These are phyloP conservation scores for Ophioninae sp. DNA, from an alignment of 2,888 invertebrate species.

Conservation along the genomic window DNA sequence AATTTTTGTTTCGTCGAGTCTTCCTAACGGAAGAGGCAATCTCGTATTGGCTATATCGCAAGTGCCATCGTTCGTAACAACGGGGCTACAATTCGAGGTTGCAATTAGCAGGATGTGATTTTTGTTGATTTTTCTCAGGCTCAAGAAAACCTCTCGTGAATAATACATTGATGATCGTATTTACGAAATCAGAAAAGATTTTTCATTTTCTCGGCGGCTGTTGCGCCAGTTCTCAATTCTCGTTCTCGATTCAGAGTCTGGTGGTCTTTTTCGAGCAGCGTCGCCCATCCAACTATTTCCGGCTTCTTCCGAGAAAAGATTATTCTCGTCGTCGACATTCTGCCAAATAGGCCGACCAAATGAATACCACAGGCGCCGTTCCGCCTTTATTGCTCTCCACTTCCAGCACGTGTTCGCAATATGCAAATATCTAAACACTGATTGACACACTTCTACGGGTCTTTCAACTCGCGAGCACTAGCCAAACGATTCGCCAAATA, in stretches of 20 bases:
- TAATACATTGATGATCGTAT: neutral
- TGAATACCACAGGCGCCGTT: slow-evolving; percentile 40
- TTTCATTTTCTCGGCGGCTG: slow-evolving; percentile 17
- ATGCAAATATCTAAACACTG: neutral
- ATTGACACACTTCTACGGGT: slow-evolving; percentile 14
- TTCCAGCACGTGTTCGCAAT: slow-evolving; percentile 7
- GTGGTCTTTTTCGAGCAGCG: slow-evolving; percentile 20
- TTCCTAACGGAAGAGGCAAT: neutral
- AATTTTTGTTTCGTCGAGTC: neutral
- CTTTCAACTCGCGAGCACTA: neutral
- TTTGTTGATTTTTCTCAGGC: neutral
- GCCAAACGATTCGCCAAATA: neutral
- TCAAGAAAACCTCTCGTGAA: neutral
- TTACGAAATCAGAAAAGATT: neutral
- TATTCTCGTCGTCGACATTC: slow-evolving; percentile 66
- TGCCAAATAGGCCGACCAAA: slow-evolving; percentile 73
- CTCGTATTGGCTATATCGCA: neutral
- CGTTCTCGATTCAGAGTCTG: slow-evolving; percentile 40
- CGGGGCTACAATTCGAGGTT: neutral
- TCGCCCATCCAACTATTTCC: slow-evolving; percentile 67
- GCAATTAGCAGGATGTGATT: neutral
- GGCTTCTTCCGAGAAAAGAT: slow-evolving; percentile 63
- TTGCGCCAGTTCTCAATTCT: slow-evolving; percentile 19
- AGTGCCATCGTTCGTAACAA: neutral
- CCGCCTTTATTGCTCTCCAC: slow-evolving; percentile 18